phyloP scores from a whole-genome alignment of 2,797 vertebrate genomes.

The Mico argentatus region DNA sequence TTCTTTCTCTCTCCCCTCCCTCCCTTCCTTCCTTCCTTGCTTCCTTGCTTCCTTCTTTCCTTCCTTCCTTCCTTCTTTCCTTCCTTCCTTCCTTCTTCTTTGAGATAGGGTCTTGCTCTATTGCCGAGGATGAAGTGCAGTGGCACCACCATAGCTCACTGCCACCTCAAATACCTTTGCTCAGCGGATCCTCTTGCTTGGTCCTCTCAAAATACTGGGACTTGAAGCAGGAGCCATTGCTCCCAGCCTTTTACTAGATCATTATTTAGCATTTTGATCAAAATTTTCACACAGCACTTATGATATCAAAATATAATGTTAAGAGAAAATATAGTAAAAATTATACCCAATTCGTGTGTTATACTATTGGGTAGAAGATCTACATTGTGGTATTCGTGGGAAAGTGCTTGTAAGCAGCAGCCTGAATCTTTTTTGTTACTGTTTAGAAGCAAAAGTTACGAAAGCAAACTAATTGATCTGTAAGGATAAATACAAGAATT shows the following conservation, averaged over 20 bases:
- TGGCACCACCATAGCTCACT: no score
- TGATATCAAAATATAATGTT: neutral
- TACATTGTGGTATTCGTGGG: neutral
- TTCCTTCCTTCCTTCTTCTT: no score
- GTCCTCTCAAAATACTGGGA: no score
- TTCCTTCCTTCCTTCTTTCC: no score
- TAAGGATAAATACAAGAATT: slow-evolving; percentile 12
- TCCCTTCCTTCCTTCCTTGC: no score
- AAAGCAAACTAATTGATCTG: neutral
- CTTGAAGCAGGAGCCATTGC: no score
- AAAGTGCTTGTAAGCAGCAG: neutral
- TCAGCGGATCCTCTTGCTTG: no score
- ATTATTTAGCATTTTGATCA: neutral
- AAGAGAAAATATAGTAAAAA: neutral
- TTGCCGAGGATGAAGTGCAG: no score
- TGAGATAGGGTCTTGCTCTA: no score
- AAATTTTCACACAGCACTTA: neutral
- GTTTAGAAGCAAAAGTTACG: slow-evolving; percentile 6
- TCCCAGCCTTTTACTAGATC: neutral
- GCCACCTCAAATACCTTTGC: no score
- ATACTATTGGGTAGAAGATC: neutral
- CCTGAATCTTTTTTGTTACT: neutral
- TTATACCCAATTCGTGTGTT: neutral
- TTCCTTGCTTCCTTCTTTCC: no score
- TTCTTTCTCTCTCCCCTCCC: no score